Conservation (phyloP, 2,797 vertebrate species). For the Alcedo atthis region DNA sequence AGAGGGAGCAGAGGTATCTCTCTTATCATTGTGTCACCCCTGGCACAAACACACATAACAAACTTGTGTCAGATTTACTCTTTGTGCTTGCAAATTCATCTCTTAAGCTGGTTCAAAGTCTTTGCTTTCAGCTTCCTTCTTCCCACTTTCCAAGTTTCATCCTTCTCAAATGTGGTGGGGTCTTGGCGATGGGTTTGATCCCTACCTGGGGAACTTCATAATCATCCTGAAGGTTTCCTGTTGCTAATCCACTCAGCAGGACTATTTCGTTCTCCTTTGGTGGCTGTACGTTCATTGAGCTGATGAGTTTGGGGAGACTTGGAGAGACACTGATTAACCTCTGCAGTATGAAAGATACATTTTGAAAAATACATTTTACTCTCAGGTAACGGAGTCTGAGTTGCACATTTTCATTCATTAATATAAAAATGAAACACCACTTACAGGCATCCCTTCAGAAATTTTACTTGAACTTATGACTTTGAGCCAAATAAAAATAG, state of each 20-base stretch:
- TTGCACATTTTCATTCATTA: not conserved
- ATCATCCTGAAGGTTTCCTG: constrained; percentile 81
- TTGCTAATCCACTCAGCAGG: constrained; percentile 87
- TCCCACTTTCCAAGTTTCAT: not conserved
- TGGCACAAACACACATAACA: not conserved
- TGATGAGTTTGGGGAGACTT: constrained; percentile 91
- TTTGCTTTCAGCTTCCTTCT: not conserved
- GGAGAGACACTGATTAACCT: constrained; percentile 89
- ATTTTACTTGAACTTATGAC: not conserved
- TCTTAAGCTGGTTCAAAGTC: not conserved
- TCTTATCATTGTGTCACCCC: not conserved
- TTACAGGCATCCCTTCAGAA: not conserved
- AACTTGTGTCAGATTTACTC: not conserved
- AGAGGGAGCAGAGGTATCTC: not conserved
- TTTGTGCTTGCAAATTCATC: not conserved
- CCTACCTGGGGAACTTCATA: constrained; percentile 87
- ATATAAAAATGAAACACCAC: not conserved
- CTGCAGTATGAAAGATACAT: constrained; percentile 74
- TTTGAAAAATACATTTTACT: constrained; percentile 37
- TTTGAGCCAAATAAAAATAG: not conserved
- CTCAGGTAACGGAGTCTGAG: not conserved
- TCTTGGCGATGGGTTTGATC: not conserved
- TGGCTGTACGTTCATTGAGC: constrained; percentile 88
- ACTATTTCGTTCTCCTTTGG: constrained; percentile 96
- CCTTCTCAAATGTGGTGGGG: not conserved